Conservation (phyloP, 2,797 vertebrate genomes). For the Lophius americanus region DNA sequence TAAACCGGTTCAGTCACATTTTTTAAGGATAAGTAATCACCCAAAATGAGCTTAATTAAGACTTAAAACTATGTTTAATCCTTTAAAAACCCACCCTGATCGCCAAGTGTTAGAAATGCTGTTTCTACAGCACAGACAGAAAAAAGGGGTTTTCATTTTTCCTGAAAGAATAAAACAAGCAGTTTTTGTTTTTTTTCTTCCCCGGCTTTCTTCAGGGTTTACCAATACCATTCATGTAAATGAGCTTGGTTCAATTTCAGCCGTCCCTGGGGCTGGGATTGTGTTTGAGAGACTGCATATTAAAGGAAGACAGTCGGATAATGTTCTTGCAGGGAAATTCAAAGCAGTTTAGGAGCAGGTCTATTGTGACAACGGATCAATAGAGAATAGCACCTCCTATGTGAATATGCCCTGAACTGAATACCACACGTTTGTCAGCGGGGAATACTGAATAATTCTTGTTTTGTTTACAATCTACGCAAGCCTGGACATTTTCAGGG, state of each 20-base stretch:
- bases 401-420: slow-evolving; percentile 44
- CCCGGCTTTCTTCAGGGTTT: slow-evolving; percentile 53
- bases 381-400: slow-evolving; percentile 44
- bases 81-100: slow-evolving; percentile 41
- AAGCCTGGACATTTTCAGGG: too few relatives aligned
- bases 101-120: slow-evolving; percentile 50
- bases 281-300: slow-evolving; percentile 51
- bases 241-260: slow-evolving; percentile 72
- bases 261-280: slow-evolving; percentile 71
- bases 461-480: slow-evolving; percentile 6
- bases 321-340: slow-evolving; percentile 58
- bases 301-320: slow-evolving; percentile 64
- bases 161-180: slow-evolving; percentile 43
- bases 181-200: slow-evolving; percentile 26
- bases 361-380: slow-evolving; percentile 48
- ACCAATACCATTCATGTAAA: slow-evolving; percentile 71
- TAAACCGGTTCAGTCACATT: too few relatives aligned
- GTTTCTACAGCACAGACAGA: slow-evolving; percentile 34
- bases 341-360: slow-evolving; percentile 56
- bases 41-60: not conserved
- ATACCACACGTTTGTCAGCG: slow-evolving; percentile 28
- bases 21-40: too few relatives aligned
- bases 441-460: slow-evolving; percentile 28
- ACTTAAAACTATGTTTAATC: slow-evolving; percentile 44
- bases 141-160: slow-evolving; percentile 44